Conservation (phyloP, 2,888 invertebrate genomes). For the Allacma fusca region DNA sequence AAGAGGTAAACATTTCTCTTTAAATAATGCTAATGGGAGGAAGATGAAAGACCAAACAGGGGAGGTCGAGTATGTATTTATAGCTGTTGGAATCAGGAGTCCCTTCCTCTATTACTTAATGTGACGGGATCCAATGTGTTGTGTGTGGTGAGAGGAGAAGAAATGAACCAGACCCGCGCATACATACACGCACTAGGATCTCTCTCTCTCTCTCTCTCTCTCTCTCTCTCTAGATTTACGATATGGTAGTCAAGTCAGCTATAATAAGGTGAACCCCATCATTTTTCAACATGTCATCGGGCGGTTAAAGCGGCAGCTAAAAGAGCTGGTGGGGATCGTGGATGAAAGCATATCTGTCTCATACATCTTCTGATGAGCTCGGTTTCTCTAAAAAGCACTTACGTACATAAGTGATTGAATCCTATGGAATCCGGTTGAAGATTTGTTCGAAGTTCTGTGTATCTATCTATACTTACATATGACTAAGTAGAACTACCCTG, state of each 20-base stretch:
- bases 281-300: constrained; percentile 39
- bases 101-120: not conserved
- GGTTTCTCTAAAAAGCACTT: not conserved
- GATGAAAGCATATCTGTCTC: not conserved
- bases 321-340: constrained; percentile 14
- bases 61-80: constrained; percentile 5
- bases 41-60: constrained; percentile 31
- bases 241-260: constrained; percentile 37
- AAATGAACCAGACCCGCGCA: not conserved
- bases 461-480: too few species aligned
- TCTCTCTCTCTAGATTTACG: constrained; percentile 25
- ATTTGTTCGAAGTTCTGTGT: too few species aligned
- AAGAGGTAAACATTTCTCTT: constrained; percentile 36
- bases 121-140: not conserved
- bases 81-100: not conserved
- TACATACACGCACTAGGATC: not conserved
- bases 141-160: constrained; percentile 19
- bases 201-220: constrained; percentile 4
- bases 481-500: not conserved
- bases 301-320: constrained; percentile 5
- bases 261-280: constrained; percentile 39
- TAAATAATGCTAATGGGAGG: constrained; percentile 40
- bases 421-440: not conserved
- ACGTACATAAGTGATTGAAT: not conserved
- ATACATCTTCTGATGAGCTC: not conserved